Percentiles rank a stretch among this genome's conserved stretches.
Evolutionary conservation across 2,888 invertebrate genomes (phyloP).

Genomic region (Eudasyphora cyanicolor): DNA sequence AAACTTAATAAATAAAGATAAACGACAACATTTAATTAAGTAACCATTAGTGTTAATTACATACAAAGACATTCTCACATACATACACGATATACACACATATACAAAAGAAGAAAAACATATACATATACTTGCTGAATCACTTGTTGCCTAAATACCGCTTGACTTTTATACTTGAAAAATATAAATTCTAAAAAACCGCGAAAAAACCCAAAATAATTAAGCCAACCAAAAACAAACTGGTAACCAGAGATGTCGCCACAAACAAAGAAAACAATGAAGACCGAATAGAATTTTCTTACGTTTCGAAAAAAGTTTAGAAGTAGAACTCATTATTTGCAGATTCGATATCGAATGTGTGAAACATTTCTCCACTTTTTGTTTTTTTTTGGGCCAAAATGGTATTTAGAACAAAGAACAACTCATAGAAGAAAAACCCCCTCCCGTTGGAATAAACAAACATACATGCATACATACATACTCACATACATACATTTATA

Average conservation of each 20-base stretch:
- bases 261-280: too few relatives aligned
- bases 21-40: slow-evolving; percentile 54
- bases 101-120: background rate
- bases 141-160: slow-evolving; percentile 79
- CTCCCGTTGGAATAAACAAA: background rate
- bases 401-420: slow-evolving; percentile 57
- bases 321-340: background rate
- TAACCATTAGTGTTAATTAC: slow-evolving; percentile 67
- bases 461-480: background rate
- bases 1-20: slow-evolving; percentile 48
- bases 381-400: too few relatives aligned
- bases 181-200: slow-evolving; percentile 68
- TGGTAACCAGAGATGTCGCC: background rate
- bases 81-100: background rate
- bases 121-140: slow-evolving; percentile 73
- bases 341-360: background rate
- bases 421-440: background rate
- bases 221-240: slow-evolving; percentile 11
- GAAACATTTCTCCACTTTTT: background rate
- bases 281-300: too few relatives aligned
- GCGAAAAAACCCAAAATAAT: slow-evolving; percentile 4
- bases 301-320: too few relatives aligned
- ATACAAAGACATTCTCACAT: slow-evolving; percentile 23
- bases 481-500: background rate
- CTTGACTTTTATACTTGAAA: slow-evolving; percentile 78